A percentile compares a stretch with the other conserved stretches of the same genome.
Evolutionary conservation across 2,113 vertebrate genomes (phyloP).

Genomic region (Epinephelus lanceolatus): DNA sequence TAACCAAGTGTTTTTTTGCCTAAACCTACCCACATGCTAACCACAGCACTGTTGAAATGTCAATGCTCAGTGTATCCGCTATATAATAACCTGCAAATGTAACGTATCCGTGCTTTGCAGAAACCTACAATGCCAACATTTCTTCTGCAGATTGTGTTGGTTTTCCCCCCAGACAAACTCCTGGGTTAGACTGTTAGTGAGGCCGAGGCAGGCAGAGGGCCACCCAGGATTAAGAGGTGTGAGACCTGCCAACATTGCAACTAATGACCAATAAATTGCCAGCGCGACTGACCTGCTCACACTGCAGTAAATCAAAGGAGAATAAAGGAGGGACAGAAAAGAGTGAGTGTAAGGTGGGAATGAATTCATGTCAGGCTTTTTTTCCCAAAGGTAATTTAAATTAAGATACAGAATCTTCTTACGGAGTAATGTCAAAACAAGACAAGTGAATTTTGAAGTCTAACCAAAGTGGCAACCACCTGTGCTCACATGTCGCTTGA

Average conservation of each 20-base stretch:
- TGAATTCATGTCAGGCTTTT: background rate
- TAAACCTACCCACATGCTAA: too few relatives aligned
- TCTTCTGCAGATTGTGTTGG: background rate
- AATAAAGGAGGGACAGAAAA: background rate
- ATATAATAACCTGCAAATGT: too few relatives aligned
- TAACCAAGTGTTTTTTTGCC: too few relatives aligned
- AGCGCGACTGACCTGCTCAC: constrained; percentile 22
- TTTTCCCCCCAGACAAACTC: constrained; percentile 7
- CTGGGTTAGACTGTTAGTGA: constrained; percentile 9
- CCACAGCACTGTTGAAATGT: too few relatives aligned
- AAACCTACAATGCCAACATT: too few relatives aligned
- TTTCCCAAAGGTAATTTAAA: background rate
- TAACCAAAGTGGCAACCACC: background rate
- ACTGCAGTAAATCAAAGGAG: constrained; percentile 39
- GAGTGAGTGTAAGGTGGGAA: background rate
- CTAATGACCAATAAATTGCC: constrained; percentile 59
- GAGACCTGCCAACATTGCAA: constrained; percentile 47
- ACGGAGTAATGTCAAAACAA: background rate
- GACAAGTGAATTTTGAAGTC: background rate
- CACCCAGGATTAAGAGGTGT: constrained; percentile 62
- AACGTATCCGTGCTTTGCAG: too few relatives aligned
- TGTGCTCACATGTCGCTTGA: background rate
- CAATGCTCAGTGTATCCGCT: too few relatives aligned
- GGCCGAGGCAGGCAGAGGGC: constrained; percentile 18
- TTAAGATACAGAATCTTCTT: background rate